These are phyloP conservation scores for Psittacula cyanocephala DNA, from an alignment of 2,113 vertebrate genomes.

Conservation along the genomic window DNA sequence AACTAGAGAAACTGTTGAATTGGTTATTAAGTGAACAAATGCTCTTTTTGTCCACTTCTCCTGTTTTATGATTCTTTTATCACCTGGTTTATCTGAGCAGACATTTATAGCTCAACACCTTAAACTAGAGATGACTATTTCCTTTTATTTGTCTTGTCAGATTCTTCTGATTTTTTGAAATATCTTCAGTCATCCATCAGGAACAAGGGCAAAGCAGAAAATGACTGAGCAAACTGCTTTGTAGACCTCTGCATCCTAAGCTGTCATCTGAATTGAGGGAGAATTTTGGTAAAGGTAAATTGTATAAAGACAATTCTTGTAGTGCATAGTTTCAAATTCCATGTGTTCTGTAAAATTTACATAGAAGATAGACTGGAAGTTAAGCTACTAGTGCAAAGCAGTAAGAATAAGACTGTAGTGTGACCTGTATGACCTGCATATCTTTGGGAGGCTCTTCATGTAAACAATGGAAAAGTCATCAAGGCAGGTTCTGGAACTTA, in stretches of 20 bases:
- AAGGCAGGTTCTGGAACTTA: not conserved
- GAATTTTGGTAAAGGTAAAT: slow-evolving; percentile 39
- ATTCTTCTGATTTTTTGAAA: not conserved
- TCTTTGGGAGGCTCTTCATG: not conserved
- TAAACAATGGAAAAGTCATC: not conserved
- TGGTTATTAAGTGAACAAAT: not conserved
- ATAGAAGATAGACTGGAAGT: not conserved
- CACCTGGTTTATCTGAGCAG: not conserved
- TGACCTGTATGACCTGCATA: not conserved
- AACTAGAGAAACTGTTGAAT: not conserved
- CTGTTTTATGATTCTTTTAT: not conserved
- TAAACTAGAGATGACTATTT: not conserved
- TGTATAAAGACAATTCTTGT: not conserved
- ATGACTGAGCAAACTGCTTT: slow-evolving; percentile 18
- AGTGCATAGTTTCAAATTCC: not conserved
- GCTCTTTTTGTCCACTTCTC: not conserved
- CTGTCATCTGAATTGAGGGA: not conserved
- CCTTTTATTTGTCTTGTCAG: not conserved
- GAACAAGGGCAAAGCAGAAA: not conserved
- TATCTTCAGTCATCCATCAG: not conserved
- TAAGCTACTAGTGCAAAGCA: not conserved
- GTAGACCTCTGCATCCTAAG: slow-evolving; percentile 35
- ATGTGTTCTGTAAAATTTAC: not conserved
- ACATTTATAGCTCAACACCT: not conserved
- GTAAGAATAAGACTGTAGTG: not conserved